A percentile compares a stretch with the other conserved stretches of the same genome.
These are phyloP conservation scores for Coendou prehensilis DNA, from an alignment of 2,797 vertebrate genomes.

Conservation along the genomic window DNA sequence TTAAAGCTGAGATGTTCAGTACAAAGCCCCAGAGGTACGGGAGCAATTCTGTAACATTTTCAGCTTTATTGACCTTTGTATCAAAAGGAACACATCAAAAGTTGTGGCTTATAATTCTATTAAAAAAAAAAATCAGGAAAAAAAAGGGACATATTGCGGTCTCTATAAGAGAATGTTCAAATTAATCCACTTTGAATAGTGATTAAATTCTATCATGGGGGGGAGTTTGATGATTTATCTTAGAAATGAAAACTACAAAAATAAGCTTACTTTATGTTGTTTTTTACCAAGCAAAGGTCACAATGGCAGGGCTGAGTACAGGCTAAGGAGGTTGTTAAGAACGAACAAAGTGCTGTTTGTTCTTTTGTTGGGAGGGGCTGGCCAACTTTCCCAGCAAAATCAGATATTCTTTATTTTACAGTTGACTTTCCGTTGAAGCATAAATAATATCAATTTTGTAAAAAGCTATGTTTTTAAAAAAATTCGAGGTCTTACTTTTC, in stretches of 20 bases:
- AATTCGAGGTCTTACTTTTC: background rate
- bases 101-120: background rate
- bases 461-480: background rate
- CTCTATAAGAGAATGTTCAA: background rate
- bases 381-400: background rate
- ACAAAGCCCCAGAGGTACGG: rapidly evolving
- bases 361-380: background rate
- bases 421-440: background rate
- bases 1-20: background rate
- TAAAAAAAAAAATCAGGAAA: background rate
- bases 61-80: background rate
- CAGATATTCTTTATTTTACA: background rate
- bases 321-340: background rate
- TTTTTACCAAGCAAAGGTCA: background rate
- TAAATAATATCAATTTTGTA: background rate
- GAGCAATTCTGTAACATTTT: background rate
- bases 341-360: background rate
- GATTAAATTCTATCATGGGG: background rate
- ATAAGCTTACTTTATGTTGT: background rate
- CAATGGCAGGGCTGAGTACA: background rate
- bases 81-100: background rate
- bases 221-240: background rate
- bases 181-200: background rate
- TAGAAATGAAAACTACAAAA: background rate
- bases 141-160: too few species aligned